Percentiles rank a stretch among this genome's conserved stretches.
Evolutionary conservation across 2,113 vertebrate species (phyloP).

Genomic region (Loxodonta africana): DNA sequence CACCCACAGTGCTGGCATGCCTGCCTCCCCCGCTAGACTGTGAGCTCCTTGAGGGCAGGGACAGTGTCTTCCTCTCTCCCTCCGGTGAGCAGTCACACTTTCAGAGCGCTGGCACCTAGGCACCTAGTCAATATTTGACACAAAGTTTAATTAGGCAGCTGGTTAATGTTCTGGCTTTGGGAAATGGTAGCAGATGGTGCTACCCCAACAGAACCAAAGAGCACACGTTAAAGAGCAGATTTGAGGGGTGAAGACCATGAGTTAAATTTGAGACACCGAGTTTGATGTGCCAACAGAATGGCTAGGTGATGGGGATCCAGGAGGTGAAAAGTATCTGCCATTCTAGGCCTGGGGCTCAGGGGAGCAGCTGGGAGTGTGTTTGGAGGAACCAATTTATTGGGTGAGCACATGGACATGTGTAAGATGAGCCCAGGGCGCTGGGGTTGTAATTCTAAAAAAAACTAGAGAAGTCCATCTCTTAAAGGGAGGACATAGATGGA

Average conservation of each 20-base stretch:
- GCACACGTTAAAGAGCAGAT: background rate
- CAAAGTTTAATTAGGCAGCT: background rate
- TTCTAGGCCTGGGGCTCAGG: background rate
- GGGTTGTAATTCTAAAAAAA: background rate
- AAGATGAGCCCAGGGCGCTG: background rate
- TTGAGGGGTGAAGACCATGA: no score
- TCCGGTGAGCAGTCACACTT: background rate
- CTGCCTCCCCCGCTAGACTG: conserved; percentile 40
- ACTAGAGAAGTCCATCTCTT: background rate
- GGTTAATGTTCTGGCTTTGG: background rate
- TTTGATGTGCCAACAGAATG: background rate
- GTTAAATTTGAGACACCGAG: background rate
- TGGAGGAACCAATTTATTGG: background rate
- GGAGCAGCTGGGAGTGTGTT: accelerated
- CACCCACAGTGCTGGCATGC: accelerated
- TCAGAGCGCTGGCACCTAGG: background rate
- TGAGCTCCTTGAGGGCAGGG: conserved; percentile 58
- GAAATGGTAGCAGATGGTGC: background rate
- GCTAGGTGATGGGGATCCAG: no score
- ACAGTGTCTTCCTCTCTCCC: background rate
- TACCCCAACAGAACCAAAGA: background rate
- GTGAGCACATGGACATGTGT: accelerated
- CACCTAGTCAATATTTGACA: background rate
- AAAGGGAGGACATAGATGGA: background rate
- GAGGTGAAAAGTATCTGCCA: no score